Percentiles rank a stretch among this genome's conserved stretches.
Conservation (phyloP, 2,113 vertebrate genomes). For the Rynchops niger region DNA sequence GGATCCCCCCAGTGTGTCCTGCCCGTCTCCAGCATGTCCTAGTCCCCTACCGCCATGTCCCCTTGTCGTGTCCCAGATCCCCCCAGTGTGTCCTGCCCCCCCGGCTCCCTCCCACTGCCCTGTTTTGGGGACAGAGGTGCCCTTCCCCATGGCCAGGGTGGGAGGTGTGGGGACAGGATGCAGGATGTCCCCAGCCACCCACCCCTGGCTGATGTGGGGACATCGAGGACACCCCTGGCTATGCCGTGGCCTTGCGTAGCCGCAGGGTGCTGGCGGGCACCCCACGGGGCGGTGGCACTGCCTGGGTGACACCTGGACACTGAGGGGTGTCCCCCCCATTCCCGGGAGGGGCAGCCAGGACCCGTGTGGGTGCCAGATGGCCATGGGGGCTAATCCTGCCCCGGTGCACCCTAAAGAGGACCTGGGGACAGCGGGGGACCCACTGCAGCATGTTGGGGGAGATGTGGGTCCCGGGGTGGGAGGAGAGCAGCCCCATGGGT, state of each 20-base stretch:
- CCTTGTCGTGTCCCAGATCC: neutral
- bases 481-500: neutral
- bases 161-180: neutral
- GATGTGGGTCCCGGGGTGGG: neutral
- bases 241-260: neutral
- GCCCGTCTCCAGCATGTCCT: too few relatives aligned
- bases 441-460: neutral
- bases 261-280: neutral
- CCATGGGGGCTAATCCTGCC: neutral
- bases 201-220: neutral
- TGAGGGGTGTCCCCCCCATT: neutral
- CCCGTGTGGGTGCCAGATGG: neutral
- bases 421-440: neutral
- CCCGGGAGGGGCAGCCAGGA: too few relatives aligned
- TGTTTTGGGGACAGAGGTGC: neutral
- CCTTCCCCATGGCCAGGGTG: neutral
- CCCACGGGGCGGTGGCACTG: neutral
- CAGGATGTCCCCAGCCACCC: neutral
- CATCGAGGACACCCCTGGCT: neutral
- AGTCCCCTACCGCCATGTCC: neutral
- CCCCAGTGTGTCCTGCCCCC: neutral
- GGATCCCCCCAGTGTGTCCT: neutral
- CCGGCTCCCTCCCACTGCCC: neutral
- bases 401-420: neutral
- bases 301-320: neutral